phyloP scores from a whole-genome alignment of 1,140 invertebrate species.

The Arctopsyche grandis region DNA sequence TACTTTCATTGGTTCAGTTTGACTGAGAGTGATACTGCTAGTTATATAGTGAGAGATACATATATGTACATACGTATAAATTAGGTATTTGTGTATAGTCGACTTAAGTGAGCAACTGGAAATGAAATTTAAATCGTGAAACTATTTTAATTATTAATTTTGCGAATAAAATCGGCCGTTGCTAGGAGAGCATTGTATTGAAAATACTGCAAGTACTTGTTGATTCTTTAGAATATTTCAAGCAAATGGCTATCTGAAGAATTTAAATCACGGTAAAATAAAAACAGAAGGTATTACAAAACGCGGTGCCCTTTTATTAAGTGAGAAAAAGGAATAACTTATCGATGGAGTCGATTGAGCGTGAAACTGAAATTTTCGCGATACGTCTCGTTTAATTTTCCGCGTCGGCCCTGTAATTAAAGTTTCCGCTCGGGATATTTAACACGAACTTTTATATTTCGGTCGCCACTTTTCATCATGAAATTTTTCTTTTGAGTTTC shows the following conservation, averaged over 20 bases:
- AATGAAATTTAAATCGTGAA: too few relatives aligned
- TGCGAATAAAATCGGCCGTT: too few relatives aligned
- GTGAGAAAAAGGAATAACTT: neutral
- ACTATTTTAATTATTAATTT: too few relatives aligned
- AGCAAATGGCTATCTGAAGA: neutral
- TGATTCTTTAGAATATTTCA: too few relatives aligned
- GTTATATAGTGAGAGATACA: too few relatives aligned
- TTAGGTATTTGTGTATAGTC: too few relatives aligned
- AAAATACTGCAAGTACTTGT: too few relatives aligned
- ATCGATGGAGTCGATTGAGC: neutral
- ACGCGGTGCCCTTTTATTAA: neutral
- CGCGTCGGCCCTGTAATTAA: neutral
- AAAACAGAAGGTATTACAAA: neutral
- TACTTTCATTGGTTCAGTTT: too few relatives aligned
- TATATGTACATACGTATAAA: too few relatives aligned
- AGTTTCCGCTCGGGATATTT: slow-evolving; percentile 13
- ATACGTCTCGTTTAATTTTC: slow-evolving; percentile 22
- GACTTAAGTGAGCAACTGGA: too few relatives aligned
- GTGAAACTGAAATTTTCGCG: slow-evolving; percentile 15
- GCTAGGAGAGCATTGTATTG: too few relatives aligned
- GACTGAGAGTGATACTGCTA: too few relatives aligned
- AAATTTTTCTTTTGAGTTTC: neutral
- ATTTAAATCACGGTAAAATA: neutral
- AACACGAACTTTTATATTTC: neutral
- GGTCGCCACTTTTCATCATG: neutral